Evolutionary conservation across 2,888 invertebrate species (phyloP).

Genomic region (Clusia tigrina): DNA sequence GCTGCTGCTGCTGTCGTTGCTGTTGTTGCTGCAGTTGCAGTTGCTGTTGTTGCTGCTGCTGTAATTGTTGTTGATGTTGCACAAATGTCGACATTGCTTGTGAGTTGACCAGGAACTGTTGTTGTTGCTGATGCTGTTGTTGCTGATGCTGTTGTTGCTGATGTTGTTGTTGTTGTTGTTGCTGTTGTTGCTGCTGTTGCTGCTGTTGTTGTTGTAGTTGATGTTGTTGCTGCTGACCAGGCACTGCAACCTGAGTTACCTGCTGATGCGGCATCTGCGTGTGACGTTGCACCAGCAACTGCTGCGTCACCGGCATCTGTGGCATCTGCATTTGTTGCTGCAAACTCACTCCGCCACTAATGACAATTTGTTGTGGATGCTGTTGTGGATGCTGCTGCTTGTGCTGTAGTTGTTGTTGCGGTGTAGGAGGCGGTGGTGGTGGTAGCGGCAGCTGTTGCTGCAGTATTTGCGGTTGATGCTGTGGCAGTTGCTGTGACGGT

Average conservation of each 20-base stretch:
- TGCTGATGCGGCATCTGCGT: constrained; percentile 30
- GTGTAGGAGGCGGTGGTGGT: constrained; percentile 32
- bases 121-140: constrained; percentile 39
- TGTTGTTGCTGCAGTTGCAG: constrained; percentile 23
- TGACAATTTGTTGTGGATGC: constrained; percentile 30
- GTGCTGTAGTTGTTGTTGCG: constrained; percentile 23
- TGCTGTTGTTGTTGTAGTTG: constrained; percentile 39
- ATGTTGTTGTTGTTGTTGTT: constrained; percentile 30
- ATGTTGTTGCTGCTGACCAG: constrained; percentile 10
- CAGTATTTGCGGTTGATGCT: constrained; percentile 31
- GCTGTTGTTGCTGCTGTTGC: constrained; percentile 31
- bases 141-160: constrained; percentile 33
- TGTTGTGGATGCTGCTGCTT: constrained; percentile 27
- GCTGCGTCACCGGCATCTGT: constrained; percentile 26
- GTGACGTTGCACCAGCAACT: constrained; percentile 30
- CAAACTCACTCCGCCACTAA: not conserved
- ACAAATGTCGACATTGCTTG: constrained; percentile 11
- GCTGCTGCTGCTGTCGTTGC: constrained; percentile 32
- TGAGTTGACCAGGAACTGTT: constrained; percentile 28
- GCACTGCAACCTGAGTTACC: constrained; percentile 17
- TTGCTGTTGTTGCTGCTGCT: constrained; percentile 30
- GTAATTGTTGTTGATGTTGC: constrained; percentile 20
- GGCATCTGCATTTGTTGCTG: constrained; percentile 32
- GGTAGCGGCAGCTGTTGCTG: constrained; percentile 32
- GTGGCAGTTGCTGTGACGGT: constrained; percentile 32